Evolutionary conservation across 1,140 invertebrate genomes (phyloP), one percentile per base, ranked within the genome.

Genomic region (Colletes gigas): DNA sequence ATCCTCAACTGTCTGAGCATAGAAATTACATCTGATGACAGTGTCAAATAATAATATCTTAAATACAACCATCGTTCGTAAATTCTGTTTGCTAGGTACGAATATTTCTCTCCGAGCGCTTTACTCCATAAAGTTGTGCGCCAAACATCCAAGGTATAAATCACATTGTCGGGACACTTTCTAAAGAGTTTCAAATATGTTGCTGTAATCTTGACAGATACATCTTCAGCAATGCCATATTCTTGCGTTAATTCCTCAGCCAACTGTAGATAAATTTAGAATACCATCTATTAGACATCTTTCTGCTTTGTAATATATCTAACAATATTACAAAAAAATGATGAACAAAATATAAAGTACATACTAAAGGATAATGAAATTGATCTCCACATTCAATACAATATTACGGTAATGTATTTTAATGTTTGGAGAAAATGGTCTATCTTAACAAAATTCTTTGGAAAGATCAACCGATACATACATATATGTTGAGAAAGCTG

Each of bases 51-150:
- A 78, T 96, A 94, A 91, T 97, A 97, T 84, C 97, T 95, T 76
- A 97, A 92, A 83, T 95, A 94, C 80, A 97, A 91, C 97, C 97
- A 98, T 93, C 95, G 94, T 77, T 94, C 91, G 88, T 97, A 97
- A 84, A 97, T 94, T 87, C 95, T 95, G 90, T 95, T 95, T 87
- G 96, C 95, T 79, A 97, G 93, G 89, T 96, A 94, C 75, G 95
- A 95, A 90, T 96, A 96, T 78, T 96, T 94, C 69, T 96, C 94
- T n/a, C 96, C 96, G 52, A 98, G 92, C 14, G 96, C 96, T 89
- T 96, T 95, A 30, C 91, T 94, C 97, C 97, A 98, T 41, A 98
- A 90, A 21, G 95, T 93, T 30, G 94, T 94, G 52, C 97, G 95
- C 97, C 97, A 98, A 63, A 94, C 94, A 85, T 97, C 96, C 68